Percentiles rank a stretch among this genome's conserved stretches.
These are phyloP conservation scores for Acanthosoma haemorrhoidale DNA, from an alignment of 2,888 invertebrate genomes.

Conservation along the genomic window DNA sequence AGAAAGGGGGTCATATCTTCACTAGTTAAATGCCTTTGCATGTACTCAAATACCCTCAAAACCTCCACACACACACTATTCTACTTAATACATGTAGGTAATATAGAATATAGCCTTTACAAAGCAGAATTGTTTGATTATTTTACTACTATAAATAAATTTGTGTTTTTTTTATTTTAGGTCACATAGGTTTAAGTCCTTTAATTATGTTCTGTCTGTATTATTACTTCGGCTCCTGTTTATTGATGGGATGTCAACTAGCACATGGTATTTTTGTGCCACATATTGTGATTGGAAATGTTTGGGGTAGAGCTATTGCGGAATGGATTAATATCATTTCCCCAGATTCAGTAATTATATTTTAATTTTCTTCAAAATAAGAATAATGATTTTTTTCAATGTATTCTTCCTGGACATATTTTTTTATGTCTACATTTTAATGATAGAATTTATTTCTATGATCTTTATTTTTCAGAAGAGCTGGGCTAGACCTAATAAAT, in stretches of 20 bases:
- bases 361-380: background rate
- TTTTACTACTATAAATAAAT: no score
- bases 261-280: conserved; percentile 60
- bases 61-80: no score
- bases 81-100: no score
- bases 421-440: no score
- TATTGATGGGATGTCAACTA: conserved; percentile 57
- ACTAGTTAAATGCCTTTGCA: no score
- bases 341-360: conserved; percentile 19
- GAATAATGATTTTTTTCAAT: background rate
- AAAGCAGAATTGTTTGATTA: no score
- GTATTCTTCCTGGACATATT: no score
- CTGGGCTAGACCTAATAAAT: conserved; percentile 51
- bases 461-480: conserved; percentile 36
- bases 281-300: conserved; percentile 55
- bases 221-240: conserved; percentile 54
- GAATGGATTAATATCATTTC: conserved; percentile 45
- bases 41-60: no score
- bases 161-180: background rate
- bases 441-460: no score
- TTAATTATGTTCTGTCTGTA: conserved; percentile 48
- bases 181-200: conserved; percentile 13
- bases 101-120: no score
- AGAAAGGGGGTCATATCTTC: no score
- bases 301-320: conserved; percentile 56